Evolutionary conservation across 2,113 vertebrate species (phyloP).

Genomic region (Boulengeromyrus knoepffleri): DNA sequence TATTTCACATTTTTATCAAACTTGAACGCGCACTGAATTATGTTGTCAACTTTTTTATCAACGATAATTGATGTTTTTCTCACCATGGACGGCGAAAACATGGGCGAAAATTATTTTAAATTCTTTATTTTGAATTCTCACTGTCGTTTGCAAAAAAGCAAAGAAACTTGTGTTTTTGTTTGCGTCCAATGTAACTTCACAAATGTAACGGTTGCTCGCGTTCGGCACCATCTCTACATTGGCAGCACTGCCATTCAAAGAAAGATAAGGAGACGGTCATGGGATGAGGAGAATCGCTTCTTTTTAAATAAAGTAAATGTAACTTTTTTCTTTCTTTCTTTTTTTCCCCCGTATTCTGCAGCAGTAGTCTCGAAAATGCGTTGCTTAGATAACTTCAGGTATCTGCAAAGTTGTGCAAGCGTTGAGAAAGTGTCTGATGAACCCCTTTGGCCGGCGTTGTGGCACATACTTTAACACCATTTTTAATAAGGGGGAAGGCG

Average conservation of each 20-base stretch:
- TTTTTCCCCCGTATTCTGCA: background rate
- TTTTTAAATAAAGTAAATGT: slow-evolving; percentile 14
- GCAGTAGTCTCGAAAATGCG: background rate
- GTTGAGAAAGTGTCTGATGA: background rate
- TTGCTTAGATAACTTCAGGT: slow-evolving; percentile 9
- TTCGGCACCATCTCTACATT: slow-evolving; percentile 6
- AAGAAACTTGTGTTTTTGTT: slow-evolving; percentile 15
- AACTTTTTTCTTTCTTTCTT: background rate
- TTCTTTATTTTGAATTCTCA: background rate
- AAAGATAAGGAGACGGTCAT: slow-evolving; percentile 7
- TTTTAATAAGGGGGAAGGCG: background rate
- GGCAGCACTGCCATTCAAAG: slow-evolving; percentile 9
- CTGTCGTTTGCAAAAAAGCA: background rate
- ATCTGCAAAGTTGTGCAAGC: slow-evolving; percentile 9
- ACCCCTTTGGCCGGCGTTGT: background rate
- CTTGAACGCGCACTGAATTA: background rate
- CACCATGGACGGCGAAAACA: background rate
- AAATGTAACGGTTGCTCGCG: slow-evolving; percentile 8
- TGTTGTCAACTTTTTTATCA: background rate
- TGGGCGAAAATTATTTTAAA: background rate
- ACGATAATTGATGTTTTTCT: background rate
- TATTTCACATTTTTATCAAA: background rate
- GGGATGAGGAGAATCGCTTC: background rate
- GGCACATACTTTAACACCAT: background rate
- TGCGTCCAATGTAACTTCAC: slow-evolving; percentile 12